These are phyloP conservation scores for Myzus persicae DNA, from an alignment of 1,140 invertebrate species.

Conservation along the genomic window DNA sequence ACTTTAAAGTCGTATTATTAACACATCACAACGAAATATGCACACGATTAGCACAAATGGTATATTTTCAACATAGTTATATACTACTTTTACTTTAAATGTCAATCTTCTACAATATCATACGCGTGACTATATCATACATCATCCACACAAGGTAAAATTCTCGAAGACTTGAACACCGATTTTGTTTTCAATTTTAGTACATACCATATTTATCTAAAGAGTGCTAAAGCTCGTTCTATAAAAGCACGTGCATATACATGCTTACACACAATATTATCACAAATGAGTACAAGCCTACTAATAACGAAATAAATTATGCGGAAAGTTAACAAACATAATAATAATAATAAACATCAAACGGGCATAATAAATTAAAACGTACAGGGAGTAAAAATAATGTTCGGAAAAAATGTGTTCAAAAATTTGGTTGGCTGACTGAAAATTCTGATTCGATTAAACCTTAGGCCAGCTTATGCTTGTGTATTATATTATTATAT, in stretches of 20 bases:
- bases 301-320: conserved; percentile 14
- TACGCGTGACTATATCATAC: not conserved
- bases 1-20: not conserved
- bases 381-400: not conserved
- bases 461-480: not conserved
- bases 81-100: not conserved
- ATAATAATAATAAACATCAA: too few species aligned
- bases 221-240: not conserved
- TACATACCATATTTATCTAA: not conserved
- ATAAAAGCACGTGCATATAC: not conserved
- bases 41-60: not conserved
- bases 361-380: not conserved
- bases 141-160: not conserved
- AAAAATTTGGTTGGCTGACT: not conserved
- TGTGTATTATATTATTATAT: not conserved
- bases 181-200: not conserved
- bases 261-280: not conserved
- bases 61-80: not conserved
- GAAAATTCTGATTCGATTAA: not conserved
- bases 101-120: not conserved
- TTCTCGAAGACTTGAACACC: not conserved
- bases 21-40: not conserved
- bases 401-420: not conserved
- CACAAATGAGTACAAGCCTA: not conserved
- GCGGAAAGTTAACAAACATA: not conserved